Conservation (phyloP, 1,140 invertebrate species). For the Hycleus phaleratus region DNA sequence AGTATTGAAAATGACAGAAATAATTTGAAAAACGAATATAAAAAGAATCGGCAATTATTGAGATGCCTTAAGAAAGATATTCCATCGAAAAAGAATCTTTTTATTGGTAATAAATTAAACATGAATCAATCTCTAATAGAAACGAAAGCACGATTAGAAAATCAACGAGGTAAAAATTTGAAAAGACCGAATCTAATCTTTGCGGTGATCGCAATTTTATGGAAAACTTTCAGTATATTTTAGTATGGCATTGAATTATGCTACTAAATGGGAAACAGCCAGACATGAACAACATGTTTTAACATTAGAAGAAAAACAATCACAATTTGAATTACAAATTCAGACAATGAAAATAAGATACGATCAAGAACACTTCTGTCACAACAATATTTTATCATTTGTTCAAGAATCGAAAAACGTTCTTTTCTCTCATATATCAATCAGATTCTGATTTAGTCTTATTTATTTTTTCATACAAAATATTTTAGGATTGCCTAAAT, state of each 20-base stretch:
- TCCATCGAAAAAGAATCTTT: too few species aligned
- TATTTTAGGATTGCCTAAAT: slow-evolving; percentile 4
- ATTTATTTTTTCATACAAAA: background rate
- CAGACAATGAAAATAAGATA: too few species aligned
- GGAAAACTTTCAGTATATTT: background rate
- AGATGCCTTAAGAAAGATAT: too few species aligned
- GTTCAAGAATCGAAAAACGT: background rate
- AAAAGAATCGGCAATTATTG: too few species aligned
- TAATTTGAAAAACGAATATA: too few species aligned
- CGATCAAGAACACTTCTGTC: background rate
- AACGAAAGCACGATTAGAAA: background rate
- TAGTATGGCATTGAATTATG: slow-evolving; percentile 1
- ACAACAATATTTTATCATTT: background rate
- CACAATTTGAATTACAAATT: background rate
- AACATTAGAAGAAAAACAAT: background rate
- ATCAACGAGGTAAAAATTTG: background rate
- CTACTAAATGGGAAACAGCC: background rate
- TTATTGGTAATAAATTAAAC: too few species aligned
- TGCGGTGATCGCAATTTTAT: background rate
- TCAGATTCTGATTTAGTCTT: background rate
- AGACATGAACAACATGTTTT: slow-evolving; percentile 1
- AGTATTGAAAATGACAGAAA: too few species aligned
- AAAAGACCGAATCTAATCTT: background rate
- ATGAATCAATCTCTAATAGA: background rate
- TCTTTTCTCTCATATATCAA: background rate